Percentiles rank a stretch among this genome's conserved stretches.
These are phyloP conservation scores for Okapia johnstoni DNA, from an alignment of 2,113 vertebrate genomes.

Conservation along the genomic window DNA sequence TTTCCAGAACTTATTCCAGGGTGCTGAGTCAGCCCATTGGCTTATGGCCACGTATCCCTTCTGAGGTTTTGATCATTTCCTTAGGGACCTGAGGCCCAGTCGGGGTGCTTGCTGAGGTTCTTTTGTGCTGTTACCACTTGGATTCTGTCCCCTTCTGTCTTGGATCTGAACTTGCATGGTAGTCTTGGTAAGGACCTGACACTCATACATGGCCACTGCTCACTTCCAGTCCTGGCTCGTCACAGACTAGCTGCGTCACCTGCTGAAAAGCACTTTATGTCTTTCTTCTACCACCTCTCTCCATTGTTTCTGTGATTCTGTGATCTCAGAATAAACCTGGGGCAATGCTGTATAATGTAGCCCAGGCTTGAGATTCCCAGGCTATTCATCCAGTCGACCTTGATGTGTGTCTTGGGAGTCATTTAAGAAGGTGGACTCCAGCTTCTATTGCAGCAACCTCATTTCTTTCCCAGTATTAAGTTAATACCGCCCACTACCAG, in stretches of 20 bases:
- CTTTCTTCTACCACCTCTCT: not conserved
- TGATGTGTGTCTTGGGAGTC: not conserved
- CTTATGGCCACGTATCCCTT: not conserved
- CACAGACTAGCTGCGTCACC: rapidly evolving
- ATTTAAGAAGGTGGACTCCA: not conserved
- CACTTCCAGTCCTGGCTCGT: not conserved
- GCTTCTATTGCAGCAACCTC: not conserved
- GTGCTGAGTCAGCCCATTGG: not conserved
- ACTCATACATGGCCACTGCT: not conserved
- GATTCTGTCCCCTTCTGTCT: not conserved
- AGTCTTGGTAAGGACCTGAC: not conserved
- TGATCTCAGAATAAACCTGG: not conserved
- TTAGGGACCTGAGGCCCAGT: not conserved
- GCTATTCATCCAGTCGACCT: not conserved
- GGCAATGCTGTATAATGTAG: not conserved
- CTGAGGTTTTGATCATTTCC: not conserved
- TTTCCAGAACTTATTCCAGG: not conserved
- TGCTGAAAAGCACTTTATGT: not conserved
- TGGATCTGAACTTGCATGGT: not conserved
- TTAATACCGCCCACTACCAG: not conserved
- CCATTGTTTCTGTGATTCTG: not conserved
- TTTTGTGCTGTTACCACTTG: rapidly evolving
- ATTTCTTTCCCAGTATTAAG: not conserved
- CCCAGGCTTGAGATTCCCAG: not conserved
- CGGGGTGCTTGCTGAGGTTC: not conserved